Base-by-base conservation (phyloP, 1,140 invertebrate genomes). In the Pemphigus obesinymphae region DNA sequence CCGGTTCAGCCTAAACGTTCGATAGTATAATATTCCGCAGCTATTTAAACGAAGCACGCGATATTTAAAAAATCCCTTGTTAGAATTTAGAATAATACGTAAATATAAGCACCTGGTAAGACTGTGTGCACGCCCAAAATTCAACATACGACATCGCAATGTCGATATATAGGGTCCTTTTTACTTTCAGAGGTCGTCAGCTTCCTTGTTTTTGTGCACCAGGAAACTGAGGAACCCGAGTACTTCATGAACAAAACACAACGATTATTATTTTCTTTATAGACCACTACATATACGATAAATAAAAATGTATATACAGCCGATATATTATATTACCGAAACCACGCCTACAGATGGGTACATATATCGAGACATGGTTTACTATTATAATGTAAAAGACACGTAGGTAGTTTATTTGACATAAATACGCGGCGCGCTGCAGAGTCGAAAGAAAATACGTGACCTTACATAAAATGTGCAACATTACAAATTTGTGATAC, bases 181-280 rank as follows among this genome's bases (percentile, higher is more conserved):
- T 50, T 75, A 53, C 29, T 75, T n/a, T 53, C n/a, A n/a, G 37
- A 70, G 37, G 29, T 53, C 72, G 45, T 40, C 75, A 55, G 50
- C 75, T 78, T 78, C 75, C 75, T 78, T 78, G 75, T 78, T 78
- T 78, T 78, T 78, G 75, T 78, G 53, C 75, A 34, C 34, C 75
- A 78, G 75, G 75, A 78, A 78, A 78, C 75, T 23, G 53, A 78
- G 75, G 75, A 53, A 55, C 75, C 53, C n/a, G 75, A 78, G 50
- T 34, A 58, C 53, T 78, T 37, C 11, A 58, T 23, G 34, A 78
- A 75, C 75, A 78, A 78, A 76, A 58, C 73, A 53, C n/a, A 23
- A 70, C 68, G 68, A 70, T 70, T 70, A 45, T 45, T 70, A 70
- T 70, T 45, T 45, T 43, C 68, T 70, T 45, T 70, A 70, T 26